Percentiles rank a stretch among this genome's conserved stretches.
These are phyloP conservation scores for Liopterus haemorrhoidalis DNA, from an alignment of 2,888 invertebrate genomes.

Conservation along the genomic window DNA sequence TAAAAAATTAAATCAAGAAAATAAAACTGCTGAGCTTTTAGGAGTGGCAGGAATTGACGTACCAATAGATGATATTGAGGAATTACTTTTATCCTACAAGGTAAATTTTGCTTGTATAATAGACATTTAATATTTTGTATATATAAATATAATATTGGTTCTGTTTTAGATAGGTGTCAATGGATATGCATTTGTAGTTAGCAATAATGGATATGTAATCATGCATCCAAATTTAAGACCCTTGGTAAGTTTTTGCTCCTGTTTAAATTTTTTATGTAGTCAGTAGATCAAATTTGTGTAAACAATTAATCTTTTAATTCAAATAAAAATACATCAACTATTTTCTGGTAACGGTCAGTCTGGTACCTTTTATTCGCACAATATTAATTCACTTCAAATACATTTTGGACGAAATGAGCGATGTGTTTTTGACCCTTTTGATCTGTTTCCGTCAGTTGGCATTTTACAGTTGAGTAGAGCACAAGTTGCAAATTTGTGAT, in stretches of 20 bases:
- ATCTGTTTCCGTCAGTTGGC: too few species aligned
- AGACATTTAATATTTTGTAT: slow-evolving; percentile 5
- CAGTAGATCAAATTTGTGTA: too few species aligned
- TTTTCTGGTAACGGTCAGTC: too few species aligned
- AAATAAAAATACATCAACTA: too few species aligned
- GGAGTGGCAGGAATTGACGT: slow-evolving; percentile 96
- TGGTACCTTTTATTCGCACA: too few species aligned
- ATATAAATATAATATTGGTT: slow-evolving; percentile 6
- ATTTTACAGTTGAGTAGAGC: too few species aligned
- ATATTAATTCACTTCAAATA: too few species aligned
- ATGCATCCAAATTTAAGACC: slow-evolving; percentile 91
- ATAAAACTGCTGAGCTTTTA: slow-evolving; percentile 67
- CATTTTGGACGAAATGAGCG: too few species aligned
- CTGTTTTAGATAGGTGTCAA: slow-evolving; percentile 82
- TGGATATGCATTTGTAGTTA: slow-evolving; percentile 93
- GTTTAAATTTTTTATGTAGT: background rate
- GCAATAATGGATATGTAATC: slow-evolving; percentile 92
- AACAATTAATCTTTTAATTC: too few species aligned
- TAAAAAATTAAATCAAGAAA: slow-evolving; percentile 56
- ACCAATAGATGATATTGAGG: slow-evolving; percentile 84
- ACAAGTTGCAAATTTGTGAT: too few species aligned
- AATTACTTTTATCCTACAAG: slow-evolving; percentile 85
- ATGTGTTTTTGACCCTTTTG: too few species aligned
- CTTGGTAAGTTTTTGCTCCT: slow-evolving; percentile 57
- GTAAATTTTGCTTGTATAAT: slow-evolving; percentile 44